Percentiles rank a stretch among this genome's conserved stretches.
phyloP scores from a whole-genome alignment of 2,888 invertebrate genomes.

The Drosophila mayaguana region DNA sequence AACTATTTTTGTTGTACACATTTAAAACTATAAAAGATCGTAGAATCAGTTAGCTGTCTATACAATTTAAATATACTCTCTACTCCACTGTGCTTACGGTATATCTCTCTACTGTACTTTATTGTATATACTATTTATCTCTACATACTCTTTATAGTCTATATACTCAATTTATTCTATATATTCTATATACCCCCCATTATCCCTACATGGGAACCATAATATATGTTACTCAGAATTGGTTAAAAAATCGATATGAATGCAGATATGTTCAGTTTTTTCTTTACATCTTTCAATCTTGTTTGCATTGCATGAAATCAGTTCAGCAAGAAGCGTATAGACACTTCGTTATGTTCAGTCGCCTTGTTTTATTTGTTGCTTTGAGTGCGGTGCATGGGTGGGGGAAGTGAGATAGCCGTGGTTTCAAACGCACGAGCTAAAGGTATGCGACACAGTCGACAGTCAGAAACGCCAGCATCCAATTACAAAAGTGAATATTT shows the following conservation, averaged over 20 bases:
- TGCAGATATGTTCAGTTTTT: not conserved
- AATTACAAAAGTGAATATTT: slow-evolving; percentile 77
- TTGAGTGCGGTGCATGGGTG: slow-evolving; percentile 24
- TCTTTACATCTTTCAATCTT: not conserved
- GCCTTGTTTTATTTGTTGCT: not conserved
- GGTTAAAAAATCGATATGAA: not conserved
- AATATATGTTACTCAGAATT: not conserved
- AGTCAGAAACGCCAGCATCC: slow-evolving; percentile 66
- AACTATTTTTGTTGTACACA: too few species aligned
- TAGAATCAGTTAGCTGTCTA: too few species aligned
- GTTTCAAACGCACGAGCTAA: slow-evolving; percentile 24
- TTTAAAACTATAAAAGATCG: too few species aligned
- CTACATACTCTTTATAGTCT: not conserved
- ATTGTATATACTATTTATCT: too few species aligned
- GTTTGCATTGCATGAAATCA: not conserved
- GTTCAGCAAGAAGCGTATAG: slow-evolving; percentile 1
- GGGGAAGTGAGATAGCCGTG: slow-evolving; percentile 13
- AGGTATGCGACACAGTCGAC: slow-evolving; percentile 56
- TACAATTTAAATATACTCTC: too few species aligned
- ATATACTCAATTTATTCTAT: not conserved
- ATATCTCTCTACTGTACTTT: too few species aligned
- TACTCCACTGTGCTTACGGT: too few species aligned
- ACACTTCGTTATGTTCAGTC: not conserved
- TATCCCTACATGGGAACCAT: too few species aligned
- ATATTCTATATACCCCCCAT: not conserved